Evolutionary conservation across 2,888 invertebrate genomes (phyloP), one percentile per base, ranked within the genome.

Genomic region (Dicycla oo): DNA sequence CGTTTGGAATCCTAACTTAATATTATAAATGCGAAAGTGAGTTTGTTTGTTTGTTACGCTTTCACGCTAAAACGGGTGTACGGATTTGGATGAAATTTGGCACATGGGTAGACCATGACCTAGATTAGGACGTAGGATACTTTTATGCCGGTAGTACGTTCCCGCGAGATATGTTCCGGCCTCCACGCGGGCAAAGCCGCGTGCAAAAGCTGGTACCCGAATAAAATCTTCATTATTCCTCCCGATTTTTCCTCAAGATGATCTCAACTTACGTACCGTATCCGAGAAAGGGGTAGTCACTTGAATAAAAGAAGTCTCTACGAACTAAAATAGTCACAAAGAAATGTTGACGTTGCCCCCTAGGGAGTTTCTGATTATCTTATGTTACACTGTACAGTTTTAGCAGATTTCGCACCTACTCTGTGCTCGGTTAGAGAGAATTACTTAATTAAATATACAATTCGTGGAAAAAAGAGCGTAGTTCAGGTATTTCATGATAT

Each of bases 271-370:
- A 73, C 69, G 43, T 60, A 68, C 60, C 26, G 15, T 57, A 53
- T 49, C 58, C 45, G 26, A 53, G 53, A 82, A 85, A 86, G 83
- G 69, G 71, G 69, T 73, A 82, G 70, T 78, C 67, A 72, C 58
- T 78, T 83, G 82, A 86, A 84, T 86, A 85, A 88, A 88, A 85
- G 72, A 86, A 86, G 82, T 70, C 65, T 69, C 61, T 53, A 54
- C 53, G 67, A 83, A 81, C 78, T 83, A 83, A 84, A 81, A 60
- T 75, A 78, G 76, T 78, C 78, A 77, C 75, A 82, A 68, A 83
- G 80, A 85, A 85, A 83, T 82, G 87, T 86, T 88, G 87, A 88
- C 84, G 76, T 76, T 78, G 67, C 70, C 64, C 88, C 68, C 85
- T 38, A 26, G 86, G 84, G 86, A 88, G 67, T 75, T 40, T 80